Conservation (phyloP, 2,113 vertebrate species). For the Lasiurus cinereus region DNA sequence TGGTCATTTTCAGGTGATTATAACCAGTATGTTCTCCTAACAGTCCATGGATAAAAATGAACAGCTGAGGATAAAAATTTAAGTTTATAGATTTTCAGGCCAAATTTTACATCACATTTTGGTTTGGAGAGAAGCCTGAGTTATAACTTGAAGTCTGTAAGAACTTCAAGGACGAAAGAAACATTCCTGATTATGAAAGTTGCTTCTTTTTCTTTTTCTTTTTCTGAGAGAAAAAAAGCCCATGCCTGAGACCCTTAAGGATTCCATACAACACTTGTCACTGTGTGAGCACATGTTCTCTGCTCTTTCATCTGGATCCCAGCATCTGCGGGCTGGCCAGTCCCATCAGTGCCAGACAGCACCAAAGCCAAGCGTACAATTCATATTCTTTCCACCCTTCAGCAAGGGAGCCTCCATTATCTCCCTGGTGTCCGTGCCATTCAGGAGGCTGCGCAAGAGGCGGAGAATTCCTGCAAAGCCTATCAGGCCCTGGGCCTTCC, state of each 20-base stretch:
- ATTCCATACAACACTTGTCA: neutral
- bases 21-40: neutral
- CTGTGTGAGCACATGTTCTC: neutral
- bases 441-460: neutral
- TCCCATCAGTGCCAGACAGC: neutral
- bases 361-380: neutral
- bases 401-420: neutral
- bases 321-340: neutral
- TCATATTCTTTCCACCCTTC: neutral
- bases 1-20: neutral
- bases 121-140: neutral
- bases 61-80: neutral
- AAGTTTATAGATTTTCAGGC: neutral
- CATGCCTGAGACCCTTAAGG: neutral
- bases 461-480: neutral
- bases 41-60: neutral
- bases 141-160: neutral
- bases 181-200: neutral
- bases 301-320: neutral
- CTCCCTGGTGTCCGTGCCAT: neutral
- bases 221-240: neutral
- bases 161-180: neutral
- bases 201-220: constrained; percentile 27
- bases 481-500: neutral
- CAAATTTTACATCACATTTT: neutral